These are phyloP conservation scores for Patagioenas fasciata DNA, from an alignment of 2,113 vertebrate genomes.

Conservation along the genomic window DNA sequence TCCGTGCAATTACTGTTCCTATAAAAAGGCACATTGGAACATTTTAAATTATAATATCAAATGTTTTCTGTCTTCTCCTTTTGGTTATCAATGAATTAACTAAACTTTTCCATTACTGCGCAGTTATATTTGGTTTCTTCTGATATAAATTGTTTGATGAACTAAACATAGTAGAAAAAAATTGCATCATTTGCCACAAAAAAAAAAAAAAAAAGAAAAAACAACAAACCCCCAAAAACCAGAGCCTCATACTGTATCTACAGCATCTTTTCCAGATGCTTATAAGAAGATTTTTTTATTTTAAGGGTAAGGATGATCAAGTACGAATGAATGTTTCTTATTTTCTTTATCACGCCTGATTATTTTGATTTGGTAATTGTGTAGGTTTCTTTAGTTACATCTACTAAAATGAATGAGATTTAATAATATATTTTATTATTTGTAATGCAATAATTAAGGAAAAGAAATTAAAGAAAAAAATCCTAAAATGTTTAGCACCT, in stretches of 20 bases:
- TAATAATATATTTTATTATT: background rate
- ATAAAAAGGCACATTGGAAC: conserved; percentile 48
- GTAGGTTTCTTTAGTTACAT: background rate
- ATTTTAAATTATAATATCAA: conserved; percentile 38
- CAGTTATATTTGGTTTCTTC: conserved; percentile 14
- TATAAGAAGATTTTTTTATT: background rate
- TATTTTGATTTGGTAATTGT: background rate
- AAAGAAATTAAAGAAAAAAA: background rate
- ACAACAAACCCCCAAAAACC: too few species aligned
- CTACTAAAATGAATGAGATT: background rate
- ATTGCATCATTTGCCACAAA: background rate
- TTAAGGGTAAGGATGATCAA: background rate
- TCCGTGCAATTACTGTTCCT: conserved; percentile 42
- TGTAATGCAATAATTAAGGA: background rate
- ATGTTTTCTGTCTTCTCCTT: conserved; percentile 33
- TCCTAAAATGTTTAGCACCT: background rate
- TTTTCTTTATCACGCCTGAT: background rate
- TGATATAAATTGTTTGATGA: background rate
- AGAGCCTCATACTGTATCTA: background rate
- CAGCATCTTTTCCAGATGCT: background rate
- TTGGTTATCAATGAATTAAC: conserved; percentile 43
- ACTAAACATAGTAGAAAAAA: background rate
- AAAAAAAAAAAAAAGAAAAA: background rate
- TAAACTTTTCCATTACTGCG: background rate
- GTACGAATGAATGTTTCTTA: background rate